phyloP scores from a whole-genome alignment of 2,113 vertebrate species.

The Emydocephalus ijimae region DNA sequence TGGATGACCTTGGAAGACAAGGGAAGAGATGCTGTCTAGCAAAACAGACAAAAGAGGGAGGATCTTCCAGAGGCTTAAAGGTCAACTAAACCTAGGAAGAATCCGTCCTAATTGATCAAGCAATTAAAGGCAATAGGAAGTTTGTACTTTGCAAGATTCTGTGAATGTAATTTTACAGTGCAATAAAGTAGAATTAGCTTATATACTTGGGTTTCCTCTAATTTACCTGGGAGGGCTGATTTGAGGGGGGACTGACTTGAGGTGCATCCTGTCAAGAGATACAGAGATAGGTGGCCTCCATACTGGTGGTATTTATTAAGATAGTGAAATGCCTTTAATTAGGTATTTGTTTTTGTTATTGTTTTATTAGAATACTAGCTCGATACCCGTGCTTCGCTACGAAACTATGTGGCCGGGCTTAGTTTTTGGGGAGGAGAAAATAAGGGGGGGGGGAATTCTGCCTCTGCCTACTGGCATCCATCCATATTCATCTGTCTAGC shows the following conservation, averaged over 20 bases:
- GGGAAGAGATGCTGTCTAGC: background rate
- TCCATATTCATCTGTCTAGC: too few relatives aligned
- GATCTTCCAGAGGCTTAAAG: background rate
- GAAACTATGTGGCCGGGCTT: too few relatives aligned
- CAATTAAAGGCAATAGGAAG: background rate
- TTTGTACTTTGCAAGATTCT: background rate
- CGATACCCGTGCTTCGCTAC: too few relatives aligned
- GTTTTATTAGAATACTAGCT: background rate
- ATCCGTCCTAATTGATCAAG: background rate
- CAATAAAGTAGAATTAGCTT: background rate
- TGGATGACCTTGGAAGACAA: background rate
- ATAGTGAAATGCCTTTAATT: background rate
- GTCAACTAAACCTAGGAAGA: background rate
- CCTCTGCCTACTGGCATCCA: too few relatives aligned
- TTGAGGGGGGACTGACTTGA: background rate
- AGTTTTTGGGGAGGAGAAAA: too few relatives aligned
- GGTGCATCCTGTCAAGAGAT: background rate
- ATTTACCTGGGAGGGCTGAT: background rate
- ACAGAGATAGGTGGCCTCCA: background rate
- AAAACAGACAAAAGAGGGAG: background rate
- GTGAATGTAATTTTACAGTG: background rate
- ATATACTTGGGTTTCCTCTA: background rate
- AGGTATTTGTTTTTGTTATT: background rate
- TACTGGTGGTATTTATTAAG: background rate
- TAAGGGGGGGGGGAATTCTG: too few relatives aligned